Base-by-base conservation (phyloP, 2,113 vertebrate species). In the Cepphus grylle region DNA sequence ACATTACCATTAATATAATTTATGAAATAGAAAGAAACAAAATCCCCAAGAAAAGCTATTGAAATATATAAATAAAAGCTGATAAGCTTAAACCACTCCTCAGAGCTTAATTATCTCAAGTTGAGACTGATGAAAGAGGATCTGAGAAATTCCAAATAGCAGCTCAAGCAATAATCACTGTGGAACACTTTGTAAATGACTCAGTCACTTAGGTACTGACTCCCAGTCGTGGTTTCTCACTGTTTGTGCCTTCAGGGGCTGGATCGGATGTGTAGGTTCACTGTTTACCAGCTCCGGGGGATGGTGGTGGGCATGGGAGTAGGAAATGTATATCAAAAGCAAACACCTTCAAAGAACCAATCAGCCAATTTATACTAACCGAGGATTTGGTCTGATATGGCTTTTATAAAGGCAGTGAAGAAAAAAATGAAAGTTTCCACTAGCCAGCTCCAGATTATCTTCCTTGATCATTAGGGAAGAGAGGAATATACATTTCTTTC, bases 281-380 rank as follows among this genome's bases (percentile, higher is more conserved):
- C 25, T 71, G 34, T n/a, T 90, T 11, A 58, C 20, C 11, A 23
- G 5, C 2, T 17, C 1, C 0, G 5, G 27, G 15, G 5, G 4
- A 22, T 1, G 16, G 32, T 6, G 34, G 12, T 2, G 22, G 17
- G 23, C 8, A 29, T 4, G 7, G 22, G 5, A 14, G 19, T 22
- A 22, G 4, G 34, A 23, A 53, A 80, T 56, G 1, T 77, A 13
- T 34, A 16, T 74, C 17, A 58, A 74, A 78, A 88, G 4, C 25
- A 70, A 86, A 40, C 5, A 61, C 9, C 55, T 66, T 42, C 42
- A 53, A 81, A 70, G 34, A 70, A n/a, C 18, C 22, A 82, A n/a
- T n/a, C n/a, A n/a, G 55, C 12, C 17, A 42, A 18, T 20, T 67
- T n/a, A 50, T 12, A 26, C 15, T 66, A 79, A 32, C 6, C 12